A percentile compares a stretch with the other conserved stretches of the same genome.
phyloP scores from a whole-genome alignment of 1,140 invertebrate species.

The Drosophila simulans region DNA sequence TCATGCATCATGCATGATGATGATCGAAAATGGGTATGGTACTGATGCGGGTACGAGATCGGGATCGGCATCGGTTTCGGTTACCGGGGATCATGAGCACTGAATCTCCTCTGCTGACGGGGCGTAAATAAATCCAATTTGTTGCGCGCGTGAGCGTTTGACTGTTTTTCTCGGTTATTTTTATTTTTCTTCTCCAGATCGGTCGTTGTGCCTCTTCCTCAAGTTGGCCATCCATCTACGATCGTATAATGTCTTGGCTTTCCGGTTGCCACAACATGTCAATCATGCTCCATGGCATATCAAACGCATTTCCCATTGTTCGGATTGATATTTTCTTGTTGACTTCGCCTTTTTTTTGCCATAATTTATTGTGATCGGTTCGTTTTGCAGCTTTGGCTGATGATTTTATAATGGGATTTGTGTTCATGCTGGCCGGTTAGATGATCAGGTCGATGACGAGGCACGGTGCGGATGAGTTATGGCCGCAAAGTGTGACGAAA shows the following conservation, averaged over 20 bases:
- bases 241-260: slow-evolving; percentile 49
- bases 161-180: slow-evolving; percentile 23
- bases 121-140: slow-evolving; percentile 74
- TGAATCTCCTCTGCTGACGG: slow-evolving; percentile 41
- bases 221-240: slow-evolving; percentile 2
- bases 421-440: not conserved
- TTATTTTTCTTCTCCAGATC: not conserved
- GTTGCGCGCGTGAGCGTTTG: slow-evolving; percentile 70
- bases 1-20: slow-evolving; percentile 67
- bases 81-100: slow-evolving; percentile 19
- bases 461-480: slow-evolving; percentile 18
- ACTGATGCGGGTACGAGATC: not conserved
- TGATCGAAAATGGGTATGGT: slow-evolving; percentile 16
- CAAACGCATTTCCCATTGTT: slow-evolving; percentile 52
- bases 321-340: slow-evolving; percentile 29
- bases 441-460: slow-evolving; percentile 30
- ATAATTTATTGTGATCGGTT: slow-evolving; percentile 55
- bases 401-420: slow-evolving; percentile 62
- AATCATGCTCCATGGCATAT: slow-evolving; percentile 54
- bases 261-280: slow-evolving; percentile 71
- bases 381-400: slow-evolving; percentile 63
- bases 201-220: slow-evolving; percentile 29
- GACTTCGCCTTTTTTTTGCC: slow-evolving; percentile 21
- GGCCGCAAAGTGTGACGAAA: slow-evolving; percentile 28
- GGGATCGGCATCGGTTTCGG: not conserved